A percentile compares a stretch with the other conserved stretches of the same genome.
Conservation (phyloP, 1,140 invertebrate species). For the Lepidurus packardi region DNA sequence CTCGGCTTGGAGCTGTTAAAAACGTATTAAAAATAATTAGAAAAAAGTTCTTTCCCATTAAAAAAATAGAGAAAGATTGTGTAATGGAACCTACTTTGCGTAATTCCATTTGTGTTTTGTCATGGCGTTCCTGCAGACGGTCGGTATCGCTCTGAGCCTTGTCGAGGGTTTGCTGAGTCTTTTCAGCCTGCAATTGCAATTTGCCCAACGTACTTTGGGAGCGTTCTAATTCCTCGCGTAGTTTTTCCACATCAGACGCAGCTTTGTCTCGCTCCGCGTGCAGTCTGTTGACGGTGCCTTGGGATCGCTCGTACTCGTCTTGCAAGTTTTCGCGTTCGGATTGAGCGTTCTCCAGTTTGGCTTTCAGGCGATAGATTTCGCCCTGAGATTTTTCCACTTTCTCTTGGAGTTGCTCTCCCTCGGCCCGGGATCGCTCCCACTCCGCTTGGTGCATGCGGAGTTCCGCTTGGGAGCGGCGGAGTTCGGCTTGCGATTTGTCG, state of each 20-base stretch:
- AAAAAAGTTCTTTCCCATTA: not conserved
- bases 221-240: conserved; percentile 82
- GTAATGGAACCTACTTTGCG: conserved; percentile 56
- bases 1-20: conserved; percentile 70
- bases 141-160: conserved; percentile 86
- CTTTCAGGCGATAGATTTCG: conserved; percentile 87
- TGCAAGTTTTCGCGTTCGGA: conserved; percentile 85
- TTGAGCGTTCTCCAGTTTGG: conserved; percentile 87
- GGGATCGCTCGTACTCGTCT: conserved; percentile 55
- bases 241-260: conserved; percentile 74
- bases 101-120: conserved; percentile 71
- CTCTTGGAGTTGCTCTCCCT: conserved; percentile 78
- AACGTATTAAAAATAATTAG: conserved; percentile 3
- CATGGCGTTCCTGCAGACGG: conserved; percentile 75
- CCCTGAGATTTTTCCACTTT: conserved; percentile 89
- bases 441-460: conserved; percentile 78
- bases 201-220: conserved; percentile 81
- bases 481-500: conserved; percentile 73
- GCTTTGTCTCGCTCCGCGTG: conserved; percentile 83
- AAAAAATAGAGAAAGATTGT: not conserved
- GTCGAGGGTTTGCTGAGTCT: conserved; percentile 76
- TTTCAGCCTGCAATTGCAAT: conserved; percentile 81
- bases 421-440: conserved; percentile 73
- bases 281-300: conserved; percentile 56
- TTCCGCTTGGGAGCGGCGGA: conserved; percentile 66